phyloP scores from a whole-genome alignment of 2,888 invertebrate genomes.

The Calameuta idolon region DNA sequence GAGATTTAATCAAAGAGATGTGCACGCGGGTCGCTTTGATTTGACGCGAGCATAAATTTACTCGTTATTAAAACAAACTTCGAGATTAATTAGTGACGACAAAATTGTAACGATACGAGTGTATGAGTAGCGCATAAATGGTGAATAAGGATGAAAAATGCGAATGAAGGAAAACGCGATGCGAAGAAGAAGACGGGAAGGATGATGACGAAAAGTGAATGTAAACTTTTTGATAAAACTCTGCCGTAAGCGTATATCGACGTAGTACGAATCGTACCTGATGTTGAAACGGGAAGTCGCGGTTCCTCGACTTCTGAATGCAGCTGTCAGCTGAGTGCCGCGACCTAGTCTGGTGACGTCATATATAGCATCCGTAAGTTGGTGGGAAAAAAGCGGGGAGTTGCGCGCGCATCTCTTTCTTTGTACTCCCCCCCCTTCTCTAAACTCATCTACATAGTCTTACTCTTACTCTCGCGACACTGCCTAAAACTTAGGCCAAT shows the following conservation, averaged over 20 bases:
- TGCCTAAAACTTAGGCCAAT: slow-evolving; percentile 14
- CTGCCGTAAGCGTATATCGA: neutral
- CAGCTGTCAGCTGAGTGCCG: slow-evolving; percentile 55
- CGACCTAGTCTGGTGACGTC: slow-evolving; percentile 62
- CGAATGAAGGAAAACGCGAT: neutral
- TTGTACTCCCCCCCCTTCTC: slow-evolving; percentile 12
- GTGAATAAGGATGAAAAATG: neutral
- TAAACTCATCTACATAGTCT: neutral
- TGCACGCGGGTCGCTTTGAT: neutral
- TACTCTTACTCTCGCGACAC: neutral
- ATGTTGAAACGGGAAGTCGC: slow-evolving; percentile 28
- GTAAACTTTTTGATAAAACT: neutral
- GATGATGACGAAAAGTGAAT: neutral
- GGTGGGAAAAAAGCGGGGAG: slow-evolving; percentile 52
- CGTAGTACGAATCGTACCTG: slow-evolving; percentile 5
- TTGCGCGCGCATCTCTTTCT: slow-evolving; percentile 56
- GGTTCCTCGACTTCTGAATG: slow-evolving; percentile 52
- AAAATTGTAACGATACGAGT: neutral
- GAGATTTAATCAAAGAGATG: neutral
- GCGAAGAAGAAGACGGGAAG: neutral
- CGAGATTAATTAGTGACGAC: neutral
- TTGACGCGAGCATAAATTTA: neutral
- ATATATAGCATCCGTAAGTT: slow-evolving; percentile 56
- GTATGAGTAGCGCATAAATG: neutral
- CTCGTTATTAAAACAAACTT: neutral